These are phyloP conservation scores for Dermatemys mawii DNA, from an alignment of 2,113 vertebrate genomes.

Conservation along the genomic window DNA sequence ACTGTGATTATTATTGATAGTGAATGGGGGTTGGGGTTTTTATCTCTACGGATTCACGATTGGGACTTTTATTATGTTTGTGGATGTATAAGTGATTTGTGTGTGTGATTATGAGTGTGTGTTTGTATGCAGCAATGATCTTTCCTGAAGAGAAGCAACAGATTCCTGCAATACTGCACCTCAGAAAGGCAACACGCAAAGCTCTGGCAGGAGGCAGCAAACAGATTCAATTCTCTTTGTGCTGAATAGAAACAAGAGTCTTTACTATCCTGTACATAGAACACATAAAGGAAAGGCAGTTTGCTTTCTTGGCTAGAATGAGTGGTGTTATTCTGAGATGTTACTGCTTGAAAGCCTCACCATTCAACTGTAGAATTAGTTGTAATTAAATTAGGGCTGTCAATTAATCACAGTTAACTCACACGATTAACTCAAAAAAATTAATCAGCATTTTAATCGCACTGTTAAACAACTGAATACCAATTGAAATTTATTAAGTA, in stretches of 20 bases:
- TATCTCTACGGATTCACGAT: neutral
- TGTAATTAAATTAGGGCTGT: neutral
- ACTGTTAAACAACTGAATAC: too few species aligned
- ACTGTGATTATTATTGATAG: neutral
- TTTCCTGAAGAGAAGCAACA: neutral
- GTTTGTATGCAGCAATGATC: neutral
- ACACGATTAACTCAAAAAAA: too few species aligned
- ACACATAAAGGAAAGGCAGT: neutral
- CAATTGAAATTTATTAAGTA: too few species aligned
- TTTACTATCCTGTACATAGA: neutral
- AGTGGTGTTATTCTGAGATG: neutral
- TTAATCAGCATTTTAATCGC: too few species aligned
- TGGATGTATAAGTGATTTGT: neutral
- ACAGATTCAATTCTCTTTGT: neutral
- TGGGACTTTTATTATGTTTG: neutral
- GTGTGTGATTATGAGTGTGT: fast-evolving
- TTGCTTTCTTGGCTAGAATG: neutral
- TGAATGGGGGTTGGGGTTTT: neutral
- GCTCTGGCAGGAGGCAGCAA: neutral
- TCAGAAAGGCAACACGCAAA: neutral
- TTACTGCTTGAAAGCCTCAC: neutral
- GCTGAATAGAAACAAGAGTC: neutral
- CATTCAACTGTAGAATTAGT: neutral
- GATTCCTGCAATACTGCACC: neutral
- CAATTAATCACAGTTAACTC: too few species aligned